A percentile compares a stretch with the other conserved stretches of the same genome.
Conservation (phyloP, 2,888 invertebrate genomes). For the Caenorhabditis uteleia region DNA sequence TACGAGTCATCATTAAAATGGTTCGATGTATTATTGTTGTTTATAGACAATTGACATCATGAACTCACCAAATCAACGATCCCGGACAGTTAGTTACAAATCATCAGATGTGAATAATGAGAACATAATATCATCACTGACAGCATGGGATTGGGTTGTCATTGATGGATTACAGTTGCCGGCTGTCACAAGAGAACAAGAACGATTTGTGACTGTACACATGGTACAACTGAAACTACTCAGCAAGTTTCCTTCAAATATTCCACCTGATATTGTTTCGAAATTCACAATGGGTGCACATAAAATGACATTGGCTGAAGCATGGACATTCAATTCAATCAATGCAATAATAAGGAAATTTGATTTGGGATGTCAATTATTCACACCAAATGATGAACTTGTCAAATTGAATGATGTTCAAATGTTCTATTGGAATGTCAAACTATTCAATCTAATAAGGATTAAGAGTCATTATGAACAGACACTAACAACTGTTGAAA, state of each 20-base stretch:
- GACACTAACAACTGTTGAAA: background rate
- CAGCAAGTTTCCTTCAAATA: constrained; percentile 58
- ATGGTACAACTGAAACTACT: constrained; percentile 61
- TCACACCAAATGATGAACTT: constrained; percentile 56
- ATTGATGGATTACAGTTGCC: constrained; percentile 50
- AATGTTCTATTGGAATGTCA: constrained; percentile 63
- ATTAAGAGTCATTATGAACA: constrained; percentile 45
- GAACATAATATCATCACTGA: constrained; percentile 6
- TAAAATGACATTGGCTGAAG: constrained; percentile 52
- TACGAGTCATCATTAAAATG: no score
- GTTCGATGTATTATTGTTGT: no score
- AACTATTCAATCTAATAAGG: constrained; percentile 46
- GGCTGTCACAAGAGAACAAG: constrained; percentile 36
- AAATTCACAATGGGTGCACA: constrained; percentile 55
- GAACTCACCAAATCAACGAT: background rate
- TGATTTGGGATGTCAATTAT: constrained; percentile 62
- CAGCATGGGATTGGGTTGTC: constrained; percentile 44
- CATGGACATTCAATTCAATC: constrained; percentile 62
- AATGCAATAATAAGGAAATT: constrained; percentile 56
- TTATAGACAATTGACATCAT: background rate
- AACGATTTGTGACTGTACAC: constrained; percentile 54
- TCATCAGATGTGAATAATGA: background rate
- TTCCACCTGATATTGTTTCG: constrained; percentile 46
- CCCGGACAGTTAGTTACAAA: no score
- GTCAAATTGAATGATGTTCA: constrained; percentile 54